Evolutionary conservation across 2,888 invertebrate species (phyloP), one percentile per base, ranked within the genome.

Genomic region (Teinopalpus imperialis): DNA sequence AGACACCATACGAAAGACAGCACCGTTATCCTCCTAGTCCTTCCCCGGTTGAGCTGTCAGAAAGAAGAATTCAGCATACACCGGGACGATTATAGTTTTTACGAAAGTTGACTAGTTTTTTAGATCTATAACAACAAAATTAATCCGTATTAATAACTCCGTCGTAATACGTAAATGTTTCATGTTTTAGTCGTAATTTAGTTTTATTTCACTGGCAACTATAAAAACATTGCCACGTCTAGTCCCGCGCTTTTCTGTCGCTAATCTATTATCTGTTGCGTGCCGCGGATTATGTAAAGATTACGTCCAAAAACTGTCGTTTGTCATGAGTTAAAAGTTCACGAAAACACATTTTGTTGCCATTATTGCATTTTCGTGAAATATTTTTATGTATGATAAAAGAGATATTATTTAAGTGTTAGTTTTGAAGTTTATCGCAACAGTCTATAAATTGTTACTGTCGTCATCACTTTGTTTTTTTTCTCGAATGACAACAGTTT

Each of bases 201-300:
- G n/a, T n/a, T n/a, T n/a, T n/a, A n/a, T n/a, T n/a, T n/a, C n/a
- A n/a, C n/a, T n/a, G n/a, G n/a, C n/a, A n/a, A n/a, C n/a, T n/a
- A n/a, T n/a, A n/a, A n/a, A n/a, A n/a, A n/a, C n/a, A 13, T 14
- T 30, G 30, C n/a, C 40, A 21, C 29, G 37, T n/a, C 12, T 3
- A 6, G 13, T 40, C 40, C 30, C 40, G 40, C 40, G 40, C 12
- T 40, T 40, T 29, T 30, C 27, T 12, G 21, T 12, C 8, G 7
- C 13, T 16, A 31, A 9, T 41, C 32, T 32, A 6, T 10, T 37
- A 31, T 20, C 13, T 36, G 23, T 44, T 32, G 14, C 39, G 40
- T 34, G 39, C 21, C 27, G 18, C 13, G 27, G 26, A 40, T 46
- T 35, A 46, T 24, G 24, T 23, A 36, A 41, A 4, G 16, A 24